A percentile compares a stretch with the other conserved stretches of the same genome.
Evolutionary conservation across 1,140 invertebrate species (phyloP).

Genomic region (Zaprionus davidi): DNA sequence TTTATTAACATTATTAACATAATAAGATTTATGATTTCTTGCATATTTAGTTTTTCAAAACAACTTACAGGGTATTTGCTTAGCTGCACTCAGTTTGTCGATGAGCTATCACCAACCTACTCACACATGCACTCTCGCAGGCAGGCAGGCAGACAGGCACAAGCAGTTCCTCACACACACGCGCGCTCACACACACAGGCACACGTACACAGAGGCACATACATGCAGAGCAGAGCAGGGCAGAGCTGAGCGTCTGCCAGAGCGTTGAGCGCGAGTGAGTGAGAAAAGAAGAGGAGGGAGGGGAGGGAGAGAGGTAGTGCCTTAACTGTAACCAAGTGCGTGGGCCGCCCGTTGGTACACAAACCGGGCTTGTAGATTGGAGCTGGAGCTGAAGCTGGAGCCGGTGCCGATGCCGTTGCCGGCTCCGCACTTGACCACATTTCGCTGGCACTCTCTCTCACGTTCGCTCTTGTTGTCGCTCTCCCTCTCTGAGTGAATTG

Average conservation of each 20-base stretch:
- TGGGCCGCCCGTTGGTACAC: constrained; percentile 20
- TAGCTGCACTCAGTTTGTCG: neutral
- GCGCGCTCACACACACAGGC: neutral
- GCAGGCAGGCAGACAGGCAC: constrained; percentile 13
- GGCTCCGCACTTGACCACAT: constrained; percentile 33
- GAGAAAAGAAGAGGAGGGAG: constrained; percentile 18
- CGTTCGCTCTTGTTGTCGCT: neutral
- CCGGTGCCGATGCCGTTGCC: neutral
- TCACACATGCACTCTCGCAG: constrained; percentile 10
- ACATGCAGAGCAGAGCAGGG: constrained; percentile 3
- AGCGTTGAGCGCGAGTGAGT: neutral
- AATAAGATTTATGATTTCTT: neutral
- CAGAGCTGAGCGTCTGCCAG: neutral
- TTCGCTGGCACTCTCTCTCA: constrained; percentile 9
- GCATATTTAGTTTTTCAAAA: neutral
- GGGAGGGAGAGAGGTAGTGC: constrained; percentile 8
- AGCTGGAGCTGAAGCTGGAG: neutral
- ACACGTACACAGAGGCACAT: neutral
- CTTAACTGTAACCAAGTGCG: constrained; percentile 44
- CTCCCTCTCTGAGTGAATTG: constrained; percentile 27
- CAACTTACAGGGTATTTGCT: constrained; percentile 1
- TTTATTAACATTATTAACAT: too few species aligned
- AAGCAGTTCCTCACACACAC: constrained; percentile 2
- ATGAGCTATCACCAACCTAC: constrained; percentile 12
- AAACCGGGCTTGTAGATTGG: constrained; percentile 31